Percentiles rank a stretch among this genome's conserved stretches.
phyloP scores from a whole-genome alignment of 1,140 invertebrate genomes.

The Radopholus similis region DNA sequence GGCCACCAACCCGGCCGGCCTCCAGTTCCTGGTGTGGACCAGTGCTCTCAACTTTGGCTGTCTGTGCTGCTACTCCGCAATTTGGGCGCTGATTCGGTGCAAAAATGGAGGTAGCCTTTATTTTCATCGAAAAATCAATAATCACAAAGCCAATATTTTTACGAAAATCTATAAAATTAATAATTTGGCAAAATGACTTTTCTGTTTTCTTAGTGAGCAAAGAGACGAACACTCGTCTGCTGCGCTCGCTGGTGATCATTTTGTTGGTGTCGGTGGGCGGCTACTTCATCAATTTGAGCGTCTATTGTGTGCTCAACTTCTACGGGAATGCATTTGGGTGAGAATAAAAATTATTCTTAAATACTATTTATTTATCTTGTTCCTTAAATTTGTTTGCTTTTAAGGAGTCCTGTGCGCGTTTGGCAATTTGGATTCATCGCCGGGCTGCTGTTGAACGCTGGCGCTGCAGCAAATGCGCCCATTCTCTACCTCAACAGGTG shows the following conservation, averaged over 20 bases:
- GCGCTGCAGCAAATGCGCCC: not conserved
- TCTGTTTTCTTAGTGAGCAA: slow-evolving; percentile 4
- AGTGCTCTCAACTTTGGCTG: not conserved
- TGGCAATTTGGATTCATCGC: slow-evolving; percentile 14
- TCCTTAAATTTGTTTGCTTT: too few species aligned
- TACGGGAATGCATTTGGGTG: not conserved
- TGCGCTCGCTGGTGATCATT: slow-evolving; percentile 10
- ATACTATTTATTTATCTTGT: too few species aligned
- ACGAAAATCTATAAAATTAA: too few species aligned
- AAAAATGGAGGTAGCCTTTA: not conserved
- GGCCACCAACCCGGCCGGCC: not conserved
- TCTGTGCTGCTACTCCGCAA: not conserved
- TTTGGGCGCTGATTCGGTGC: slow-evolving; percentile 5
- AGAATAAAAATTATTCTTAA: too few species aligned
- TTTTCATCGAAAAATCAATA: not conserved
- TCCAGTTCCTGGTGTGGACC: not conserved
- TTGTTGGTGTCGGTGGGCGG: slow-evolving; percentile 3
- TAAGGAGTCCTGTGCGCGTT: not conserved
- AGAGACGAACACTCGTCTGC: slow-evolving; percentile 9
- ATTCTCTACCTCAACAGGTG: slow-evolving; percentile 4
- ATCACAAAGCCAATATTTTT: too few species aligned
- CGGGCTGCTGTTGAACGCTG: slow-evolving; percentile 1
- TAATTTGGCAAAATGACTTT: too few species aligned
- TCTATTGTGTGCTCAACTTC: not conserved
- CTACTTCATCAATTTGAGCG: not conserved